These are phyloP conservation scores for Microchirus variegatus DNA, from an alignment of 2,797 vertebrate genomes.

Conservation along the genomic window DNA sequence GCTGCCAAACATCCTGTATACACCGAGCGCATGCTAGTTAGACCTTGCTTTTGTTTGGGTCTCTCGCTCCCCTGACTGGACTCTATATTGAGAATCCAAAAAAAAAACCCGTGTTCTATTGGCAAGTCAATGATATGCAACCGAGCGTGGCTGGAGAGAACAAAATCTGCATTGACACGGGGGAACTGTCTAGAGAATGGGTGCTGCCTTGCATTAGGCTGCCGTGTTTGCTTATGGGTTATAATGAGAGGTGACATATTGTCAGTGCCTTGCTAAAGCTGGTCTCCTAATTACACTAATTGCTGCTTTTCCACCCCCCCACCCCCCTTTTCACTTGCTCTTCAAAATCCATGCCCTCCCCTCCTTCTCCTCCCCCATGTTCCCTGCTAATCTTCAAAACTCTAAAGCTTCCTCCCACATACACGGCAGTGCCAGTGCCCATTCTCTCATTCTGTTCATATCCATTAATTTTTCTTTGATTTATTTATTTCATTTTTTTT, in stretches of 20 bases:
- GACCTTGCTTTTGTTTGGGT: constrained; percentile 60
- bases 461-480: constrained; percentile 34
- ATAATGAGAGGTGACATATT: constrained; percentile 85
- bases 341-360: constrained; percentile 22
- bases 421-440: constrained; percentile 48
- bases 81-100: constrained; percentile 62
- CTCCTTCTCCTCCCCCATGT: constrained; percentile 20
- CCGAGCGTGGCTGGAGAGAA: constrained; percentile 62
- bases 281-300: constrained; percentile 83
- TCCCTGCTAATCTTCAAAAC: constrained; percentile 57
- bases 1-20: constrained; percentile 43
- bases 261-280: constrained; percentile 80
- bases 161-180: constrained; percentile 77
- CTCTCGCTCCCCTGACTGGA: constrained; percentile 35
- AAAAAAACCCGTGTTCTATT: constrained; percentile 67
- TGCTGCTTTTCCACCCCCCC: constrained; percentile 70
- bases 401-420: constrained; percentile 60
- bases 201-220: constrained; percentile 74
- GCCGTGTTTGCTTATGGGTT: constrained; percentile 75
- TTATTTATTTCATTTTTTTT: not conserved
- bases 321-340: constrained; percentile 33
- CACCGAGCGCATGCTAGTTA: constrained; percentile 37
- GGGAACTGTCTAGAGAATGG: constrained; percentile 67
- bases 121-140: constrained; percentile 75
- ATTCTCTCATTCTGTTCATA: constrained; percentile 27